Evolutionary conservation across 2,113 vertebrate genomes (phyloP).

Genomic region (Egretta garzetta): DNA sequence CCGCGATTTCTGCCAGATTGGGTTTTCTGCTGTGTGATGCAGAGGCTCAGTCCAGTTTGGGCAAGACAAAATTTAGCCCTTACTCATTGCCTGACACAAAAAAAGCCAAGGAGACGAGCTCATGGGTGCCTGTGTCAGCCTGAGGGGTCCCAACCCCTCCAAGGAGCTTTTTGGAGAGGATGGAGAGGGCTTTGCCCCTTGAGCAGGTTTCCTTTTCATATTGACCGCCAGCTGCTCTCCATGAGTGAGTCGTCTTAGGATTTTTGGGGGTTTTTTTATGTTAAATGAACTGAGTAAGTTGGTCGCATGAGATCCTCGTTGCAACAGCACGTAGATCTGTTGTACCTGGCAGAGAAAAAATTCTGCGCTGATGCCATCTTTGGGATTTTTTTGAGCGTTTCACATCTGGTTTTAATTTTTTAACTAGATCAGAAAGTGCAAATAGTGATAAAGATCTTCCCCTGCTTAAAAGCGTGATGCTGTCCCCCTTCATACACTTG

Average conservation of each 20-base stretch:
- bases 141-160: neutral
- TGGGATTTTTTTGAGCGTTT: neutral
- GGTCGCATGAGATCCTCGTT: neutral
- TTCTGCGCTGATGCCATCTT: neutral
- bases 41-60: neutral
- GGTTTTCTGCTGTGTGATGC: neutral
- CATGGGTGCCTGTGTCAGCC: rapidly evolving
- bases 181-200: neutral
- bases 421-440: neutral
- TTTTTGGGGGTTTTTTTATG: neutral
- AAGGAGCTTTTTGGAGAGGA: neutral
- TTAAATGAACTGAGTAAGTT: neutral
- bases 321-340: rapidly evolving
- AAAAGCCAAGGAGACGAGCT: neutral
- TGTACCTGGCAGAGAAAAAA: neutral
- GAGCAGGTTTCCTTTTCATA: neutral
- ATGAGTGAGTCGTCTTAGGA: rapidly evolving
- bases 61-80: neutral
- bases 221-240: neutral
- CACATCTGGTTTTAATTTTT: neutral
- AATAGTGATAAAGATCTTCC: neutral
- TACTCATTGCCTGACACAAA: neutral
- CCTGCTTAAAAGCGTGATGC: neutral
- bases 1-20: rapidly evolving
- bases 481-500: neutral